Conservation (phyloP, 2,888 invertebrate species). For the Pedicia rivosa region DNA sequence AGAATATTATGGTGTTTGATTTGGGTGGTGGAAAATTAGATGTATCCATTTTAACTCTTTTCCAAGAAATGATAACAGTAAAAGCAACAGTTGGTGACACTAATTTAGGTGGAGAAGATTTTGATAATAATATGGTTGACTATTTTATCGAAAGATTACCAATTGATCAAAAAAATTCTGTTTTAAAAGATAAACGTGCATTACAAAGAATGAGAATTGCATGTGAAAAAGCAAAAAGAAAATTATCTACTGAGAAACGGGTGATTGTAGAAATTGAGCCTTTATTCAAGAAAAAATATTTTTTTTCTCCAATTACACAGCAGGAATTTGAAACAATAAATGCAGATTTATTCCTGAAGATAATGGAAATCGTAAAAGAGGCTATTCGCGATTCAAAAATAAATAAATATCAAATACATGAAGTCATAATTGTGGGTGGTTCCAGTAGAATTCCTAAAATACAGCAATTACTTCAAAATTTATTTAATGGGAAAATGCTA, state of each 20-base stretch:
- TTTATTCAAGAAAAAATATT: slow-evolving; percentile 54
- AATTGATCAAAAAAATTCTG: slow-evolving; percentile 55
- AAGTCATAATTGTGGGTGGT: slow-evolving; percentile 69
- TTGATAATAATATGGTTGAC: slow-evolving; percentile 79
- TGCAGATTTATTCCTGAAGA: slow-evolving; percentile 52
- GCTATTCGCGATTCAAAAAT: slow-evolving; percentile 62
- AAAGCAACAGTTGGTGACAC: slow-evolving; percentile 94
- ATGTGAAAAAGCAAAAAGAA: slow-evolving; percentile 62
- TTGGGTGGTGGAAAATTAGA: slow-evolving; percentile 96
- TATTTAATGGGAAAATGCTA: slow-evolving; percentile 57
- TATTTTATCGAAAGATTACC: slow-evolving; percentile 84
- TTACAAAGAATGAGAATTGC: slow-evolving; percentile 54
- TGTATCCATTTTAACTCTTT: slow-evolving; percentile 90
- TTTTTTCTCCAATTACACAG: slow-evolving; percentile 52
- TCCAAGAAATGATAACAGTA: slow-evolving; percentile 90
- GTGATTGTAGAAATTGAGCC: slow-evolving; percentile 62
- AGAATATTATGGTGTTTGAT: slow-evolving; percentile 69
- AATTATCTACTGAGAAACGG: slow-evolving; percentile 58
- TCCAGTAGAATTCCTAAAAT: slow-evolving; percentile 68
- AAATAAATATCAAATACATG: slow-evolving; percentile 58
- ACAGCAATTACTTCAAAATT: slow-evolving; percentile 54
- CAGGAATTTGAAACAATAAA: slow-evolving; percentile 63
- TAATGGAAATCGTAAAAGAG: slow-evolving; percentile 62
- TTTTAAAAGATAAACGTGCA: slow-evolving; percentile 47
- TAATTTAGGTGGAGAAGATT: slow-evolving; percentile 88